phyloP scores from a whole-genome alignment of 2,113 vertebrate genomes.

The Podarcis raffonei region DNA sequence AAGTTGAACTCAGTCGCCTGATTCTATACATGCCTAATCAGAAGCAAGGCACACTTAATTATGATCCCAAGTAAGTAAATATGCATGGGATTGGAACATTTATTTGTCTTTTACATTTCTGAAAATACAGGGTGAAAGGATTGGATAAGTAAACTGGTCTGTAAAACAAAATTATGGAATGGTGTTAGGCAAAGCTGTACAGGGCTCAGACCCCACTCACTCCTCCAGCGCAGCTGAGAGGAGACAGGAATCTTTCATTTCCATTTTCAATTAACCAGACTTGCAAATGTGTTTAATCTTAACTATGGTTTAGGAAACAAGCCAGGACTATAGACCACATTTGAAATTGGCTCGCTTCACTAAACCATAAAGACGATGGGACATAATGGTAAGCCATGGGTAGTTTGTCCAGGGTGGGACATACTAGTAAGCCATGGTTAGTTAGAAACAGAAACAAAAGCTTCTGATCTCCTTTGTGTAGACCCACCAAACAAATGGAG shows the following conservation, averaged over 20 bases:
- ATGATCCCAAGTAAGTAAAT: not conserved
- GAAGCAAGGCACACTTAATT: not conserved
- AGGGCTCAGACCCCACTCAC: too few species aligned
- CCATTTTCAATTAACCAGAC: not conserved
- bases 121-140: too few species aligned
- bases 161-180: not conserved
- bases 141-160: not conserved
- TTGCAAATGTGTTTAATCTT: not conserved
- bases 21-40: not conserved
- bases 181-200: not conserved
- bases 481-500: not conserved
- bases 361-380: too few species aligned
- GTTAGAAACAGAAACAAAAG: not conserved
- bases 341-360: too few species aligned
- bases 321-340: not conserved
- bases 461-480: too few species aligned
- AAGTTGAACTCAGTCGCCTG: not conserved
- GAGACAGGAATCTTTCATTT: not conserved
- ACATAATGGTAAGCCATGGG: too few species aligned
- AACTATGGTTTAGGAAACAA: not conserved
- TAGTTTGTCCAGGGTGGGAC: not conserved
- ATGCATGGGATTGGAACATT: not conserved
- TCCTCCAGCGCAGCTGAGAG: not conserved
- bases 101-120: not conserved
- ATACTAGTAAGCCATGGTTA: not conserved